Evolutionary conservation across 2,113 vertebrate genomes (phyloP).

Genomic region (Rhinolophus ferrumequinum): DNA sequence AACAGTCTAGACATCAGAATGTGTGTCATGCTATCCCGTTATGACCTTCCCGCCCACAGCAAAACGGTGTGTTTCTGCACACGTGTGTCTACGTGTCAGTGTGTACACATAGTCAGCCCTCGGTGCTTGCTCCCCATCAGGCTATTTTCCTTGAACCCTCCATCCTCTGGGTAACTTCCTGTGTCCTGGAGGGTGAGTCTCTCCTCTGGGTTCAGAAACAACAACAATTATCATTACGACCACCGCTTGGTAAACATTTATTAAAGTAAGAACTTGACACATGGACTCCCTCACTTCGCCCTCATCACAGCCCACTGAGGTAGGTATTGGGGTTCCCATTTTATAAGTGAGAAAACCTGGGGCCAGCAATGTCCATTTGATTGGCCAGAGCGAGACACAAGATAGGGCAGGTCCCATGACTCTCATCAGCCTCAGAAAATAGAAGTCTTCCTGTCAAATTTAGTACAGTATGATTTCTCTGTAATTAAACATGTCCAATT

Average conservation of each 20-base stretch:
- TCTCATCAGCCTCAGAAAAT: background rate
- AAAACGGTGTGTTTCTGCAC: background rate
- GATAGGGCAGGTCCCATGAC: background rate
- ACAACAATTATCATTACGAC: too few relatives aligned
- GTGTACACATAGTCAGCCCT: background rate
- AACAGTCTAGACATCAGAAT: background rate
- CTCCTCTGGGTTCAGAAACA: background rate
- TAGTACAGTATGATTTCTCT: background rate
- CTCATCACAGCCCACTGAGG: background rate
- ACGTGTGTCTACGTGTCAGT: background rate
- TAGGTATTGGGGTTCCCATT: background rate
- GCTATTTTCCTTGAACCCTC: background rate
- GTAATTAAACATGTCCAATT: constrained; percentile 48
- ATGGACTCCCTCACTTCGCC: background rate
- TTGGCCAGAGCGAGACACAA: background rate
- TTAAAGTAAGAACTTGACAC: background rate
- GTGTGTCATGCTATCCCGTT: background rate
- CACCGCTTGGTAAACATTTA: background rate
- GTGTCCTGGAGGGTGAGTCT: background rate
- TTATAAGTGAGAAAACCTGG: background rate
- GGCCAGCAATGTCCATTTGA: background rate
- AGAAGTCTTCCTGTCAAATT: background rate
- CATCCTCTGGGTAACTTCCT: background rate
- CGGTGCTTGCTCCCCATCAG: background rate
- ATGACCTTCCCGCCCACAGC: background rate